Conservation (phyloP, 1,140 invertebrate species). For the Paralvinella palmiformis region DNA sequence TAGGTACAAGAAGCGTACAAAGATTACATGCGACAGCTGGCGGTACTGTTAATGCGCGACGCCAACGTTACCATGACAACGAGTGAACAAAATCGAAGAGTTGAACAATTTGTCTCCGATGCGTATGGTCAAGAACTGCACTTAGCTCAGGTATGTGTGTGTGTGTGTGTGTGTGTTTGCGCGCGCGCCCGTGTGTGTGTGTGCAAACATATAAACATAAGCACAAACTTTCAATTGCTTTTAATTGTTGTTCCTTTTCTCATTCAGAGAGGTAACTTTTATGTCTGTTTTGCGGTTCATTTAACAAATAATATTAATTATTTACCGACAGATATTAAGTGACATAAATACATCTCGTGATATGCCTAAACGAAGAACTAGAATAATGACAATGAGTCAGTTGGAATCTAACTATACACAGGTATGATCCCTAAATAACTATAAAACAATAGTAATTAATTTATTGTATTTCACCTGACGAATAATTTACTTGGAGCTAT, state of each 20-base stretch:
- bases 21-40: constrained; percentile 17
- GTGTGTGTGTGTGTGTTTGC: not conserved
- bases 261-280: too few relatives aligned
- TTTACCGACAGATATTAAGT: too few relatives aligned
- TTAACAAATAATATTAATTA: too few relatives aligned
- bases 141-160: constrained; percentile 1
- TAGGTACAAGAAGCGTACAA: constrained; percentile 15
- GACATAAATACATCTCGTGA: too few relatives aligned
- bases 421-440: too few relatives aligned
- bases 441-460: too few relatives aligned
- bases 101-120: constrained; percentile 16
- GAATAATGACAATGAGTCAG: too few relatives aligned
- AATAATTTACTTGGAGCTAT: too few relatives aligned
- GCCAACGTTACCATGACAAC: constrained; percentile 15
- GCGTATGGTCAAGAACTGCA: not conserved
- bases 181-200: not conserved
- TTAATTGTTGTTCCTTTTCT: not conserved
- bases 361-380: too few relatives aligned
- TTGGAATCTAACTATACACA: too few relatives aligned
- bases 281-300: too few relatives aligned
- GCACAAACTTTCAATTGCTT: not conserved
- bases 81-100: constrained; percentile 1
- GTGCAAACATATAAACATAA: not conserved
- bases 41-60: constrained; percentile 7
- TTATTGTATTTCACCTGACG: too few relatives aligned